Base-by-base conservation (phyloP, 2,113 vertebrate species). In the Budorcas taxicolor region DNA sequence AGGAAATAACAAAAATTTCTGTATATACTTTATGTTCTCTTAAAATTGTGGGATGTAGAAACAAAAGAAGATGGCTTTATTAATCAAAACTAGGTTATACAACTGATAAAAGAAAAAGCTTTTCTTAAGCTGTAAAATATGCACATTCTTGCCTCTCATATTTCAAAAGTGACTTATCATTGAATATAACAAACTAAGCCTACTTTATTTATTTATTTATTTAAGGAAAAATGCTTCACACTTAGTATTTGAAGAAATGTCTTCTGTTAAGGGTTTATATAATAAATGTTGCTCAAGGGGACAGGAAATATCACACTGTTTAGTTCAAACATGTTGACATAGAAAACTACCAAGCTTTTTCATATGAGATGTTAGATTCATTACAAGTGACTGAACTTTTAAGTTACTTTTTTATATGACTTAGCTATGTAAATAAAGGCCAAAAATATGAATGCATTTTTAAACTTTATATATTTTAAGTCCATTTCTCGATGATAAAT, bases 101-200 rank as follows among this genome's bases (percentile, higher is more conserved):
- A 57, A 83, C 95, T 95, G 1, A 2, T 90, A 83, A 94, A 12
- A 97, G 60, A 36, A 9, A 45, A 47, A 5, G 1, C 1, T 93
- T 94, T 88, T 89, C 92, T 87, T 45, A 96, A 96, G 29, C 10
- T 94, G 43, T 23, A 43, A 97, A 94, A 97, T 52, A 64, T 50
- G 6, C 6, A 78, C 31, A 13, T 12, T 64, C 4, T 76, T 94
- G 36, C 13, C 76, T 64, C 13, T 90, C 5, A 33, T 23, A 14
- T 88, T 87, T 93, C 2, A 89, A 78, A 89, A 31, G 2, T 83
- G 36, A 80, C 5, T 87, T 82, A 23, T 57, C 21, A 80, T 15
- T 87, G 21, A 64, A 45, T 57, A 45, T 90, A 47, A 40, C 6
- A 90, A 83, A 94, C 43, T 40, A 23, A 83, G 7, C 6, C 1